Evolutionary conservation across 2,888 invertebrate species (phyloP), one percentile per base, ranked within the genome.

Genomic region (Bombyx huttoni): DNA sequence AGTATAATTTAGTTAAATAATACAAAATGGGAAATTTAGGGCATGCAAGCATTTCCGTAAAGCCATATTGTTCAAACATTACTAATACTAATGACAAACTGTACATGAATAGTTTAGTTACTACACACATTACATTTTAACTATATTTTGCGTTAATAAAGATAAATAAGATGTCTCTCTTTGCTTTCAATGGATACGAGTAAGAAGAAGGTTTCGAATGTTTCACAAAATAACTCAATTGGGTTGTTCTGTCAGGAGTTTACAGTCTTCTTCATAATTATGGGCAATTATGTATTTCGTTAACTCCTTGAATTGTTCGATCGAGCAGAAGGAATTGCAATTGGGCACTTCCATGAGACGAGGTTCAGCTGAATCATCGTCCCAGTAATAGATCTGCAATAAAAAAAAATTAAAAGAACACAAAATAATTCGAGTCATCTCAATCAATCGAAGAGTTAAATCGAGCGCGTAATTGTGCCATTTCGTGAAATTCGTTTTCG

Each of bases 321-420:
- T 61, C 0, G 90, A 88, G 60, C 91, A 91, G 51, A 88, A 77
- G 0, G 80, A 65, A 46, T 78, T 78, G 68, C 91, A 91, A 8
- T 89, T 88, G 0, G 90, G 90, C 2, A 91, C 85, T 56, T 81
- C 81, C 81, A 91, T 82, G 1, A 84, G 72, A 1, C 81, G 75
- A 0, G 89, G 80, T 52, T 81, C 81, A 0, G 87, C 78, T 3
- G 89, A 89, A 54, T 89, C 88, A 64, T 90, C 89, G 56, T 87
- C 82, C 86, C 89, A 88, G 64, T 89, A 89, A 58, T 78, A 83
- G 59, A 91, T 82, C 91, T 91, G 76, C 48, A 53, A 51, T 24
- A 35, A 40, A 24, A 13, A 14, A 2, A 10, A 3, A 12, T 47
- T 47, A 13, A 8, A n/a, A 78, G 73, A 46, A 34, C 49, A 45